Evolutionary conservation across 2,113 vertebrate species (phyloP), one percentile per base, ranked within the genome.

Genomic region (Daphoenositta chrysoptera): DNA sequence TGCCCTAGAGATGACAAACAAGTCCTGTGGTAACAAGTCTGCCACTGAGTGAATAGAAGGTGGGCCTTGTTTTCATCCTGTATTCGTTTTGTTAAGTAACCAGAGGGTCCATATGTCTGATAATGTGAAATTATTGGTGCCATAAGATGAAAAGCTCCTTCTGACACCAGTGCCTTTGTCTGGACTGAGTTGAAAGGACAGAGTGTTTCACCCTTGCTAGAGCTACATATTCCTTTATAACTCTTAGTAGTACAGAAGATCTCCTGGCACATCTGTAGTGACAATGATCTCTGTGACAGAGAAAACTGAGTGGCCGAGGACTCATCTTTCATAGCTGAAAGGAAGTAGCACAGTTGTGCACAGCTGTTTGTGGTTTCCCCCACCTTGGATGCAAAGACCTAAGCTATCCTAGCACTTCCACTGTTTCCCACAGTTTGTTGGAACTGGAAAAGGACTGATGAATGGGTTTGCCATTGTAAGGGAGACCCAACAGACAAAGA

Each of bases 251-350:
- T 2, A 33, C 18, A 39, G 33, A 30, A 53, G 28, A 6, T 60
- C 11, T 83, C 45, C n/a, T 37, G 53, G 27, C 15, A 57, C 9
- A 28, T 24, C 31, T 50, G 5, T 13, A 64, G 31, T 21, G 20
- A 42, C 44, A 10, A 13, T 27, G 39, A 44, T 44, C 27, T 76
- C 47, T 0, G 0, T 3, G 7, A 30, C 8, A 72, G 18, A 61
- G 39, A 54, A 26, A 16, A 42, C 39, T 35, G 23, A 30, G 7
- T 45, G 27, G 54, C 6, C 1, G 2, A 66, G 57, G 30, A 64
- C 13, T 64, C 44, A 24, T 7, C 26, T 64, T 42, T 86, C n/a
- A 53, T 16, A 82, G 2, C 3, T 80, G 30, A 60, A 84, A 82
- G 28, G 23, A 53, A 63, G 28, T 3, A 28, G 4, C 35, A 68